A percentile compares a stretch with the other conserved stretches of the same genome.
These are phyloP conservation scores for Erebia epiphron DNA, from an alignment of 2,888 invertebrate genomes.

Conservation along the genomic window DNA sequence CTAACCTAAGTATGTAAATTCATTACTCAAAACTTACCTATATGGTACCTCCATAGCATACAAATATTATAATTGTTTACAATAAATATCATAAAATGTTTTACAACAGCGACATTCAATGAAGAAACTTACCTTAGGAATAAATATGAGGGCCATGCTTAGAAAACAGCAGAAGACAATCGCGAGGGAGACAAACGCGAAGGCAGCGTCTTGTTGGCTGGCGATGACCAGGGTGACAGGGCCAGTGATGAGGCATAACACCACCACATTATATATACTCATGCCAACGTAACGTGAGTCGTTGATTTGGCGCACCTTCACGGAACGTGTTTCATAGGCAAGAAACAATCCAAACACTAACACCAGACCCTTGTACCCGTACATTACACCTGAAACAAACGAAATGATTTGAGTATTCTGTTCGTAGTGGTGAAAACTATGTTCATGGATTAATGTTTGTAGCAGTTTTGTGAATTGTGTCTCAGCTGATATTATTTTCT, in stretches of 20 bases:
- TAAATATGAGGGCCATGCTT: slow-evolving; percentile 98
- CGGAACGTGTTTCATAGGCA: slow-evolving; percentile 98
- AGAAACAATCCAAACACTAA: slow-evolving; percentile 98
- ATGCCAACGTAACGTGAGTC: slow-evolving; percentile 99
- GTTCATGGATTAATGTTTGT: neutral
- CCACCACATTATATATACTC: slow-evolving; percentile 99
- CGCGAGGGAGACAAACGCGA: slow-evolving; percentile 97
- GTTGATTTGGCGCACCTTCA: slow-evolving; percentile 98
- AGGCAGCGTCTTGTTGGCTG: slow-evolving; percentile 98
- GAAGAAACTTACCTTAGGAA: slow-evolving; percentile 90
- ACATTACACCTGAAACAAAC: slow-evolving; percentile 90
- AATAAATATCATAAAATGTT: too few species aligned
- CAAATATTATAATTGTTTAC: too few species aligned
- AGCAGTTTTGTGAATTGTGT: neutral
- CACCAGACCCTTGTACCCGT: slow-evolving; percentile 98
- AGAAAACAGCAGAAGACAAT: slow-evolving; percentile 99
- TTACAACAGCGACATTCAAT: too few species aligned
- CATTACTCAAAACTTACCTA: too few species aligned
- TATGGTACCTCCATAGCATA: too few species aligned
- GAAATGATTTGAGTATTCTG: neutral
- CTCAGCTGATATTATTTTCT: neutral
- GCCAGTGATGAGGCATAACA: slow-evolving; percentile 98
- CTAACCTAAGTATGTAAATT: too few species aligned
- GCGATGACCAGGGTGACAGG: slow-evolving; percentile 98
- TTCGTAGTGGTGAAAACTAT: neutral